A percentile compares a stretch with the other conserved stretches of the same genome.
These are phyloP conservation scores for Nephrotoma flavescens DNA, from an alignment of 2,888 invertebrate genomes.

Conservation along the genomic window DNA sequence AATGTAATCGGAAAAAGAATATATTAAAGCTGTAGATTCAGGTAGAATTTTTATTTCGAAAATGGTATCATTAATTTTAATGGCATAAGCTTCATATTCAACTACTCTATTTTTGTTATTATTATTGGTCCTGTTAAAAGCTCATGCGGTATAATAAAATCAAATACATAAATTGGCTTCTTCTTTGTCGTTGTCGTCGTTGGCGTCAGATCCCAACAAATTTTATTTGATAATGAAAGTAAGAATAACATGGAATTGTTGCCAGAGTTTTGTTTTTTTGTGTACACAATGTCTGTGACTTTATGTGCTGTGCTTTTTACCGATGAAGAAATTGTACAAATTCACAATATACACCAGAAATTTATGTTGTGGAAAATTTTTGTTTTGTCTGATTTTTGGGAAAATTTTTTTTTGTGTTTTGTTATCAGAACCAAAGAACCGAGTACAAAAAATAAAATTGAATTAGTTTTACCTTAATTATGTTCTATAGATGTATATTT, in stretches of 20 bases:
- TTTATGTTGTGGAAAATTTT: neutral
- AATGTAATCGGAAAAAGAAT: too few relatives aligned
- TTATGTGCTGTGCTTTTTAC: neutral
- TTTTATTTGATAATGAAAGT: neutral
- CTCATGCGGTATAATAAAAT: neutral
- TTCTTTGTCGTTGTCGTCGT: neutral
- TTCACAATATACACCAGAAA: neutral
- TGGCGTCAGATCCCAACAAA: neutral
- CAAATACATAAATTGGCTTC: neutral
- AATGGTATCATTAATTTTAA: too few relatives aligned
- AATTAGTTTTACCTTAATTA: neutral
- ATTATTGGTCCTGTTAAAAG: neutral
- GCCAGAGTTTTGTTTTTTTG: neutral
- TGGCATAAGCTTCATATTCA: too few relatives aligned
- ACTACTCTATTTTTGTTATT: neutral
- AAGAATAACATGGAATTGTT: neutral
- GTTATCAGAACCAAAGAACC: neutral
- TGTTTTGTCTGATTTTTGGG: neutral
- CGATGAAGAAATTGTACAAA: neutral
- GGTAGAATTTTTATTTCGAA: too few relatives aligned
- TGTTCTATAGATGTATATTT: neutral
- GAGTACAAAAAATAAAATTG: neutral
- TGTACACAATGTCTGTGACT: neutral
- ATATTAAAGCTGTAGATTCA: too few relatives aligned
- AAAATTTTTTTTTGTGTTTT: neutral